Conservation (phyloP, 2,797 vertebrate genomes). For the Mormyrops boulengeri region DNA sequence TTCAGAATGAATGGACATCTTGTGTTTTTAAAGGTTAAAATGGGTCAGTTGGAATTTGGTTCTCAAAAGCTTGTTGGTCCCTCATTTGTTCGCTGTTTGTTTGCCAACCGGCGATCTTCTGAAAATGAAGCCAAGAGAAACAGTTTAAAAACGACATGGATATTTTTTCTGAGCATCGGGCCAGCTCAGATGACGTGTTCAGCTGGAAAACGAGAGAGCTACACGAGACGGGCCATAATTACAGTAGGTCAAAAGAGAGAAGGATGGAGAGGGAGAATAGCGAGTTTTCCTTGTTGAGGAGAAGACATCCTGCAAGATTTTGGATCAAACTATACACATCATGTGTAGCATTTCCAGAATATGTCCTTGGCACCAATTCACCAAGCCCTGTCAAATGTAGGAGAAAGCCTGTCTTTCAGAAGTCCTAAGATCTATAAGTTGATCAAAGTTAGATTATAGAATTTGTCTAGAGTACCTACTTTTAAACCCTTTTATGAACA, state of each 20-base stretch:
- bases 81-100: neutral
- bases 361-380: neutral
- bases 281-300: neutral
- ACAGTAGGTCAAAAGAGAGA: neutral
- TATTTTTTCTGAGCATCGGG: neutral
- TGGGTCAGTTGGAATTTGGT: neutral
- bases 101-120: neutral
- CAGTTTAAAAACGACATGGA: neutral
- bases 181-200: neutral
- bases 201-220: neutral
- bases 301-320: neutral
- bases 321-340: neutral
- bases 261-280: neutral
- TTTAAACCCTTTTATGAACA: neutral
- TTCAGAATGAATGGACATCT: constrained; percentile 10
- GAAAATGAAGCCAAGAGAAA: neutral
- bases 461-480: neutral
- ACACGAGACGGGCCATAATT: neutral
- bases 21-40: neutral
- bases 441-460: neutral
- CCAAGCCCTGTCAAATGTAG: neutral
- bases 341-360: neutral
- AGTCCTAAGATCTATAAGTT: neutral
- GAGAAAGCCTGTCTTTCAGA: neutral
- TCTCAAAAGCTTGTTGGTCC: neutral